Percentiles rank a stretch among this genome's conserved stretches.
Conservation (phyloP, 2,888 invertebrate species). For the Hyles lineata region DNA sequence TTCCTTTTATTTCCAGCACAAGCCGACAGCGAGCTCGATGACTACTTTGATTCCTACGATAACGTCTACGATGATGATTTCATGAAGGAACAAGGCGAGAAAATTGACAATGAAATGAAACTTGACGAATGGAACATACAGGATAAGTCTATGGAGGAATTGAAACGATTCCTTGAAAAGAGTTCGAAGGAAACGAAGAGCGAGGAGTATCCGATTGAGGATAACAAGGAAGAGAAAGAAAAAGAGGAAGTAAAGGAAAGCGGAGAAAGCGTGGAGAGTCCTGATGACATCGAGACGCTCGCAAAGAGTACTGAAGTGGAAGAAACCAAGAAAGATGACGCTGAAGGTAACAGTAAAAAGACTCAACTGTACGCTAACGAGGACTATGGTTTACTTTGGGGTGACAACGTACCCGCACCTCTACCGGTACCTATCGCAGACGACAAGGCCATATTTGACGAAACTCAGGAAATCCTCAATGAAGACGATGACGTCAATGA, state of each 20-base stretch:
- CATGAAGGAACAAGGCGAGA: constrained; percentile 35
- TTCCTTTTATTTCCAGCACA: constrained; percentile 47
- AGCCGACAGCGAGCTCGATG: constrained; percentile 34
- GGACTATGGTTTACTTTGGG: constrained; percentile 43
- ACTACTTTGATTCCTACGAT: constrained; percentile 41
- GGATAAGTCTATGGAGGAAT: constrained; percentile 37
- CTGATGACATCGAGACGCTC: constrained; percentile 21
- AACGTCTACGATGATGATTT: constrained; percentile 38
- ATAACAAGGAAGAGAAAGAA: constrained; percentile 53
- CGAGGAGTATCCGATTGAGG: constrained; percentile 62
- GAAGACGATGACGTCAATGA: constrained; percentile 38
- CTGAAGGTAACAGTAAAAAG: constrained; percentile 33
- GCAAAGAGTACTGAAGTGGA: constrained; percentile 22
- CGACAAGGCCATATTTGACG: constrained; percentile 47
- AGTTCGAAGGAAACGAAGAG: constrained; percentile 33
- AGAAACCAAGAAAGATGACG: constrained; percentile 32
- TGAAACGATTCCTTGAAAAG: constrained; percentile 36
- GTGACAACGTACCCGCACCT: constrained; percentile 40
- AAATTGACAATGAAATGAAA: constrained; percentile 34
- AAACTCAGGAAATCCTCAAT: constrained; percentile 46
- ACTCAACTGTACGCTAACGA: constrained; percentile 34
- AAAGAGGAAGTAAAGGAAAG: constrained; percentile 30
- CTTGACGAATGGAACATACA: constrained; percentile 34
- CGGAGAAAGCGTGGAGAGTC: constrained; percentile 13
- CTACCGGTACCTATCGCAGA: constrained; percentile 39